A percentile compares a stretch with the other conserved stretches of the same genome.
Conservation (phyloP, 2,113 vertebrate species). For the Rhinolophus sinicus region DNA sequence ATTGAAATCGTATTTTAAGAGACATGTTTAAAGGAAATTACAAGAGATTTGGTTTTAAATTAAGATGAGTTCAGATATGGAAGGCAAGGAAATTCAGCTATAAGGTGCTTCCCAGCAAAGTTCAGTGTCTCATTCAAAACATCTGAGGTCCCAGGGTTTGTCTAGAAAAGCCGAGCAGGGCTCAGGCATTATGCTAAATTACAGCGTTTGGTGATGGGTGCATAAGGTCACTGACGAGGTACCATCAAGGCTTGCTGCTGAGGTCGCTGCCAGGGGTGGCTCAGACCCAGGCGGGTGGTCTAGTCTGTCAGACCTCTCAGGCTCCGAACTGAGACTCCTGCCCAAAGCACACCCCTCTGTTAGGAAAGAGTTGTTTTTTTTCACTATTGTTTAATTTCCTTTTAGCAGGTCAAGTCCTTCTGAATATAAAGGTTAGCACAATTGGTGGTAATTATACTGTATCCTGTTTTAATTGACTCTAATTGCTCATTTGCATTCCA, state of each 20-base stretch:
- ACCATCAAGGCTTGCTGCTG: background rate
- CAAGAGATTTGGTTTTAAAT: background rate
- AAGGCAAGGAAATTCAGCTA: background rate
- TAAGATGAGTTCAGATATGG: background rate
- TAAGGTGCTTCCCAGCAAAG: background rate
- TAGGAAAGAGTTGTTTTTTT: conserved; percentile 41
- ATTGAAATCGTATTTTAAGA: background rate
- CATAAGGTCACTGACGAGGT: conserved; percentile 61
- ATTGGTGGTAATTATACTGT: conserved; percentile 86
- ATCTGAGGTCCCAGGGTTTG: background rate
- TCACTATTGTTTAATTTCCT: conserved; percentile 81
- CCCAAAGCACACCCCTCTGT: background rate
- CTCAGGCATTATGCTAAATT: background rate
- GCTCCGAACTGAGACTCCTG: background rate
- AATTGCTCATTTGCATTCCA: conserved; percentile 89
- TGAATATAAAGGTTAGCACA: conserved; percentile 85
- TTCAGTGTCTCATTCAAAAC: background rate
- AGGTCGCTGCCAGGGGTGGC: background rate
- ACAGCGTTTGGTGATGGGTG: background rate
- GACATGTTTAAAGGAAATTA: background rate
- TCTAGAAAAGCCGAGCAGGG: background rate
- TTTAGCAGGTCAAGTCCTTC: conserved; percentile 78
- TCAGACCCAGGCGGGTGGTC: background rate
- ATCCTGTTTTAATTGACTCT: conserved; percentile 88
- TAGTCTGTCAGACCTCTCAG: background rate